Evolutionary conservation across 2,113 vertebrate genomes (phyloP), one percentile per base, ranked within the genome.

Genomic region (Microcebus murinus): DNA sequence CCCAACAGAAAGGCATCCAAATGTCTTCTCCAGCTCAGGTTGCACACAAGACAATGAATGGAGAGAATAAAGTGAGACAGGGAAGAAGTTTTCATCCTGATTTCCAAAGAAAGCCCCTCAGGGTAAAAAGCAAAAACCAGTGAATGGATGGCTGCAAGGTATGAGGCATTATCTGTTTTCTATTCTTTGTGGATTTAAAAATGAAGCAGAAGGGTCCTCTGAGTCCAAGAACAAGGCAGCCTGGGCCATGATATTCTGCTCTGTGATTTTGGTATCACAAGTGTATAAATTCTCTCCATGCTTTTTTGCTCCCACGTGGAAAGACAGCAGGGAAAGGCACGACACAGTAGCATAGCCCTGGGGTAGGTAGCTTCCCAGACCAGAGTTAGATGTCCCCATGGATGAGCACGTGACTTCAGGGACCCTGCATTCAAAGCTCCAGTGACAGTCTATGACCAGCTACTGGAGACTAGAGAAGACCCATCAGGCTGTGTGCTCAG

Each of bases 251-350:
- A 57, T 50, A 39, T 68, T 48, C 48, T 77, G 70, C 45, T 55
- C 67, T 65, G 71, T 77, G 94, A 93, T 61, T 68, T 9, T 63
- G 76, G 93, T 55, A 27, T 80, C 73, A n/a, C 2, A 83, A 20
- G 1, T 0, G 8, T 65, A 39, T 80, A 1, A 10, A 8, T 48
- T 45, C 25, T 83, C 71, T 18, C 87, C 81, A 50, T 21, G 70
- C 70, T 23, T 85, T 90, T 84, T 42, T 9, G 31, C 87, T 96
- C 82, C 86, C 68, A 59, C 8, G 34, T 8, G 39, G 90, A 42
- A 52, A 48, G 79, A 70, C 83, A 8, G 5, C 52, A 86, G 48
- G 93, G 76, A 94, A 96, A 98, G 97, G 97, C 97, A 98, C 97
- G 15, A 59, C 29, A 76, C 91, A 65, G n/a, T 12, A 2, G 80